A percentile compares a stretch with the other conserved stretches of the same genome.
Evolutionary conservation across 2,888 invertebrate species (phyloP).

Genomic region (Lepidonotus clava): DNA sequence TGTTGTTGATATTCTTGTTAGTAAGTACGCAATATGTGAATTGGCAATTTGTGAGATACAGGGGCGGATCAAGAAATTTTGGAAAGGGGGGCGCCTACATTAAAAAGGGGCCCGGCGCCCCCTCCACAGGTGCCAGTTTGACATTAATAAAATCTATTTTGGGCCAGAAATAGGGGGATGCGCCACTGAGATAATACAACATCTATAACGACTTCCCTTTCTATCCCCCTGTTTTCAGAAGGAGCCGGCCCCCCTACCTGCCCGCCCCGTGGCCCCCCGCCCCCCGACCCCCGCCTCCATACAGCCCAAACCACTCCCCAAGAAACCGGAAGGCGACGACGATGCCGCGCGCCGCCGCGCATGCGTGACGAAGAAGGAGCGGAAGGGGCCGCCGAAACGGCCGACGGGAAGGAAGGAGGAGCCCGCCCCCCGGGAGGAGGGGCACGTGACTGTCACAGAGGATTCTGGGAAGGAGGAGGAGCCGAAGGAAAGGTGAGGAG

Average conservation of each 20-base stretch:
- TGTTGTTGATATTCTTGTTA: too few relatives aligned
- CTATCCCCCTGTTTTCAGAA: background rate
- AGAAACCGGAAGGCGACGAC: background rate
- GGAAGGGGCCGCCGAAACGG: background rate
- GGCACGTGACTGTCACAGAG: background rate
- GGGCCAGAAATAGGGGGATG: too few relatives aligned
- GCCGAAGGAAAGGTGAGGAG: background rate
- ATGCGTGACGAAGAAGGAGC: background rate
- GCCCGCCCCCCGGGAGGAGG: background rate
- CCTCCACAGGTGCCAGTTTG: too few relatives aligned
- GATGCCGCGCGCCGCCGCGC: background rate
- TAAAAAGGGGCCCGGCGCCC: too few relatives aligned
- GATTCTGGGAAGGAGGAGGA: background rate
- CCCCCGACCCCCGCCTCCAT: background rate
- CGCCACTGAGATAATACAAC: too few relatives aligned
- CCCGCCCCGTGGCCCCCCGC: background rate
- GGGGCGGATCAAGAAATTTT: too few relatives aligned
- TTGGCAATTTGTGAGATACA: too few relatives aligned
- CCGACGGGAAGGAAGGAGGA: background rate
- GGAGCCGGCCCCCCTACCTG: background rate
- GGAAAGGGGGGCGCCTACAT: too few relatives aligned
- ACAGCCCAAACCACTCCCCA: background rate
- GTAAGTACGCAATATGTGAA: too few relatives aligned
- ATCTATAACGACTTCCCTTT: background rate
- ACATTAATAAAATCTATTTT: too few relatives aligned